Conservation (phyloP, 1,140 invertebrate genomes). For the Philopotamus ludificatus region DNA sequence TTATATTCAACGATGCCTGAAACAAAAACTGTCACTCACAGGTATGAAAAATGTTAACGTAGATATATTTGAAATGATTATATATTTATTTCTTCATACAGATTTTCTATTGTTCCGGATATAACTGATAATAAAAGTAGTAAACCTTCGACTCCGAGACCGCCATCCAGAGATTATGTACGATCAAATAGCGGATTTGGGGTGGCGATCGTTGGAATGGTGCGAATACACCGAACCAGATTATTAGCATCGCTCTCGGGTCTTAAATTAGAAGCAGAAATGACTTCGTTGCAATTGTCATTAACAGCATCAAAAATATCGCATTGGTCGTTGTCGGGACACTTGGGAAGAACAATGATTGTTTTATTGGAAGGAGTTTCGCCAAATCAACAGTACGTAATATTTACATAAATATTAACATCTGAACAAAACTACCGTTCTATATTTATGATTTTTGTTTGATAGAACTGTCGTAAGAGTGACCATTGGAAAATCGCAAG, state of each 20-base stretch:
- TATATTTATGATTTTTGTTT: conserved; percentile 7
- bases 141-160: conserved; percentile 45
- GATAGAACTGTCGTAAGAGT: conserved; percentile 88
- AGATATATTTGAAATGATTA: neutral
- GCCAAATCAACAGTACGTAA: conserved; percentile 79
- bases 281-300: conserved; percentile 78
- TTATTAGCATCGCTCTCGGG: conserved; percentile 89
- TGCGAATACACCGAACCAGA: conserved; percentile 82
- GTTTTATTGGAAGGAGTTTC: conserved; percentile 86
- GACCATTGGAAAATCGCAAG: conserved; percentile 88
- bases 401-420: neutral
- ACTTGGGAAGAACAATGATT: conserved; percentile 89
- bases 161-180: conserved; percentile 45
- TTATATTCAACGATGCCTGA: conserved; percentile 93
- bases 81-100: conserved; percentile 41
- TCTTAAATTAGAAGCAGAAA: conserved; percentile 87
- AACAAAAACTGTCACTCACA: conserved; percentile 80
- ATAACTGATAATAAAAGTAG: conserved; percentile 48
- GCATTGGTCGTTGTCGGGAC: conserved; percentile 86
- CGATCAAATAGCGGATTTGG: conserved; percentile 48
- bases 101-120: conserved; percentile 52
- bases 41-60: conserved; percentile 42
- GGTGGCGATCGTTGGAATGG: conserved; percentile 81
- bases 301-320: conserved; percentile 79
- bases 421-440: too few species aligned